These are phyloP conservation scores for Nycticryphes semicollaris DNA, from an alignment of 2,113 vertebrate genomes.

Conservation along the genomic window DNA sequence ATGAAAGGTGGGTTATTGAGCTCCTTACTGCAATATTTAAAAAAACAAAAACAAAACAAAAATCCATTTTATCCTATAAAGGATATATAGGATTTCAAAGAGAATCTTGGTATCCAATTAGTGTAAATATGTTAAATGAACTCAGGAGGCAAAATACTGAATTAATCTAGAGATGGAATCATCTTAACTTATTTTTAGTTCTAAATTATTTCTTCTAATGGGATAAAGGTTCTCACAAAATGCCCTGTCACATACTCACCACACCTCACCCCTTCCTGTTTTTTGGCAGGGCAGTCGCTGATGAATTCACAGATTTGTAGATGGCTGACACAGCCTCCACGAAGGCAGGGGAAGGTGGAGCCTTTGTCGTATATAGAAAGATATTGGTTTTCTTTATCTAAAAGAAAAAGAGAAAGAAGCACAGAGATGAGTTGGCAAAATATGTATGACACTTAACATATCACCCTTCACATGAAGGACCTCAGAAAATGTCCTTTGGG, in stretches of 20 bases:
- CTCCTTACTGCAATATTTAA: not conserved
- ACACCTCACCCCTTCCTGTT: conserved; percentile 79
- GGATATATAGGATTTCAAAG: not conserved
- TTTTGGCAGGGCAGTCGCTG: conserved; percentile 79
- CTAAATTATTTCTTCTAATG: not conserved
- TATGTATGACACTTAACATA: not conserved
- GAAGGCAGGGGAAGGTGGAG: conserved; percentile 76
- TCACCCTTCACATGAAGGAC: not conserved
- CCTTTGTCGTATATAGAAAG: conserved; percentile 10
- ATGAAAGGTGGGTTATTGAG: not conserved
- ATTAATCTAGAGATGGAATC: not conserved
- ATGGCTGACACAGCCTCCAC: conserved; percentile 76
- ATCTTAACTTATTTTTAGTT: not conserved
- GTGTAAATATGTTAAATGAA: not conserved
- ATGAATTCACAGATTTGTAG: conserved; percentile 83
- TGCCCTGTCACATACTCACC: conserved; percentile 70
- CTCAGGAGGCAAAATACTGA: not conserved
- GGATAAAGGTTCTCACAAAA: not conserved
- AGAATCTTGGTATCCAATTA: not conserved
- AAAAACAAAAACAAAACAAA: not conserved
- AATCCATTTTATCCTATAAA: not conserved
- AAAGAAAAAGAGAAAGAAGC: not conserved
- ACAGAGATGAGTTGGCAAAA: not conserved
- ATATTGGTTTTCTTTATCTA: conserved; percentile 52
- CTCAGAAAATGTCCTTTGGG: not conserved